Base-by-base conservation (phyloP, 2,113 vertebrate genomes). In the Morone chrysops region DNA sequence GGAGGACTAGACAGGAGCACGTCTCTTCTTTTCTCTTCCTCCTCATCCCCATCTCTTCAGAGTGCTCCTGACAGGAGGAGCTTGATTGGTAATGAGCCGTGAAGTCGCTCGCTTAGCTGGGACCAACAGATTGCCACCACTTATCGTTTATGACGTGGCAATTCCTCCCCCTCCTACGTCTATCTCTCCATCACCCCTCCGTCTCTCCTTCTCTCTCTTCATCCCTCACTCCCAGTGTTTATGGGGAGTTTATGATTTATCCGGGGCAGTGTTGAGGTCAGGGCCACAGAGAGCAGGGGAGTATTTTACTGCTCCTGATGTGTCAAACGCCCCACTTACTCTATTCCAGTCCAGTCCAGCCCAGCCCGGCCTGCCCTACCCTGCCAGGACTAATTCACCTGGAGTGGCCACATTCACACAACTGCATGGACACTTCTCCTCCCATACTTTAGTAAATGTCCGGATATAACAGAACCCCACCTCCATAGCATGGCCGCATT, bases 61-160 rank as follows among this genome's bases (percentile, higher is more conserved):
- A 87, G 41, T 45, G 4, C 84, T 92, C 81, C 90, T 89, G 90
- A 92, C 92, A 89, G 84, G 88, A 92, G 87, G 92, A 92, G 87
- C 87, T 91, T 90, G 90, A 90, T 91, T 92, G 91, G 85, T 93
- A 94, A 94, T 93, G 93, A 94, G 90, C 91, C 91, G 78, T 92
- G 89, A 94, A 94, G 92, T 85, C 80, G 69, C 84, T 83, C 88
- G 84, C 88, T 93, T 93, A 88, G 88, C 87, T 14, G 81, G 77
- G 82, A 86, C 89, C 92, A 91, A 92, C 93, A 94, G 89, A 93
- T 94, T 90, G 92, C 92, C 90, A 70, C 90, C 79, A 75, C 93
- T 94, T 90, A 93, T 84, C 88, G 75, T 88, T 90, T 89, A 92
- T 91, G 92, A 93, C 87, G 84, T 91, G 81, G 86, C 67, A 1